Conservation (phyloP, 2,888 invertebrate genomes). For the Euplexia lucipara region DNA sequence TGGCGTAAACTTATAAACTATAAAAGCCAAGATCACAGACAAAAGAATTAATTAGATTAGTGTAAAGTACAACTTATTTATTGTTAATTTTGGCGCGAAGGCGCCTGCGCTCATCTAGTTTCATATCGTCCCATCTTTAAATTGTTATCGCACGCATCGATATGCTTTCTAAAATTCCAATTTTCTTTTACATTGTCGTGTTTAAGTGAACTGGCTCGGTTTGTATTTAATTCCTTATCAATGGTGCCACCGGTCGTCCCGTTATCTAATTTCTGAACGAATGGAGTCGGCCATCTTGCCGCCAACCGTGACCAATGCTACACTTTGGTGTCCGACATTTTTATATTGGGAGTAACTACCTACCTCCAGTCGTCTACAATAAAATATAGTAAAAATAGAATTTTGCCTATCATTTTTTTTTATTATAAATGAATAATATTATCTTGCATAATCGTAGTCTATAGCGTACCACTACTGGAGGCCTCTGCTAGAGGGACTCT, state of each 20-base stretch:
- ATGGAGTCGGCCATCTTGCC: conserved; percentile 69
- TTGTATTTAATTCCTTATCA: conserved; percentile 82
- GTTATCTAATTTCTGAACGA: conserved; percentile 84
- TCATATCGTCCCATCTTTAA: conserved; percentile 70
- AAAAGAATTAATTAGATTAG: conserved; percentile 19
- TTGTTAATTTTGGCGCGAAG: conserved; percentile 39
- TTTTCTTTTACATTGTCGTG: conserved; percentile 77
- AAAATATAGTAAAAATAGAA: neutral
- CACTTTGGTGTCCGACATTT: conserved; percentile 65
- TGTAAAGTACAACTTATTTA: conserved; percentile 19
- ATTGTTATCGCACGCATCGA: conserved; percentile 70
- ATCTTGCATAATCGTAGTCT: no score
- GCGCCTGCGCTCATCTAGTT: conserved; percentile 42
- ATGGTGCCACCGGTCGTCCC: conserved; percentile 79
- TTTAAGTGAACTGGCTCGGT: conserved; percentile 69
- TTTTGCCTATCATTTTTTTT: no score
- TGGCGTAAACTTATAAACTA: no score
- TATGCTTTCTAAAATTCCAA: conserved; percentile 82
- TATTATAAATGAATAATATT: no score
- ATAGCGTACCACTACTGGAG: no score
- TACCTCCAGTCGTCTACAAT: conserved; percentile 1
- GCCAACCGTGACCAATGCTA: conserved; percentile 74
- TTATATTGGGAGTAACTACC: conserved; percentile 43
- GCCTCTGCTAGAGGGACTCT: no score
- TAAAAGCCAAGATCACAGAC: neutral